phyloP scores from a whole-genome alignment of 2,888 invertebrate genomes.

The Ectropis crepuscularia region DNA sequence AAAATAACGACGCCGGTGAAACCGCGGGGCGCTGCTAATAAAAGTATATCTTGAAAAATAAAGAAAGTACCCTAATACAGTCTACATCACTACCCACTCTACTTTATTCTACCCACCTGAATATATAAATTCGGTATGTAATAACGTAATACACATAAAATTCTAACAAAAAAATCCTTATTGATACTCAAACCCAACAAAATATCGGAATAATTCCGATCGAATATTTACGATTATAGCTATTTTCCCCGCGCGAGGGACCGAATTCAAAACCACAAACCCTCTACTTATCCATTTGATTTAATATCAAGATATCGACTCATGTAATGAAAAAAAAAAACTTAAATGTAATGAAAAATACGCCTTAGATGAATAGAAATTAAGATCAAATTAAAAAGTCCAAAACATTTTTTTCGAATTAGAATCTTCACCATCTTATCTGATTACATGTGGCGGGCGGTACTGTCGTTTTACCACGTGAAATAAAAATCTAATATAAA shows the following conservation, averaged over 20 bases:
- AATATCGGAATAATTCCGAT: conserved; percentile 48
- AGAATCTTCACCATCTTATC: not conserved
- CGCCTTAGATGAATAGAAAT: conserved; percentile 7
- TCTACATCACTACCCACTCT: conserved; percentile 9
- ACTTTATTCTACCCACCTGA: conserved; percentile 9
- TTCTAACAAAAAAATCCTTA: conserved; percentile 23
- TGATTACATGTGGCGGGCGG: no score
- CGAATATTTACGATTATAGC: conserved; percentile 58
- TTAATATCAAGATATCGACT: conserved; percentile 52
- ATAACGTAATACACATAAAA: conserved; percentile 22
- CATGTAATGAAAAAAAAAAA: conserved; percentile 14
- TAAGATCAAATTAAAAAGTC: conserved; percentile 6
- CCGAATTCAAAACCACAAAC: conserved; percentile 56
- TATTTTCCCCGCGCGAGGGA: conserved; percentile 57
- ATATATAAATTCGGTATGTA: conserved; percentile 18
- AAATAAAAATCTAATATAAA: no score
- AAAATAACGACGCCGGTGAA: no score
- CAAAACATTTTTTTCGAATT: not conserved
- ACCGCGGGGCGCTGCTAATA: not conserved
- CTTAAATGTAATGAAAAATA: conserved; percentile 13
- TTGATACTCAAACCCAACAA: conserved; percentile 29
- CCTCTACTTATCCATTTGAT: conserved; percentile 56
- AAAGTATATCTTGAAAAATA: not conserved
- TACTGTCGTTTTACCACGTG: no score
- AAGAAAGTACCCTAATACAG: conserved; percentile 13